Evolutionary conservation across 2,113 vertebrate species (phyloP), one percentile per base, ranked within the genome.

Genomic region (Heterotilapia buettikoferi): DNA sequence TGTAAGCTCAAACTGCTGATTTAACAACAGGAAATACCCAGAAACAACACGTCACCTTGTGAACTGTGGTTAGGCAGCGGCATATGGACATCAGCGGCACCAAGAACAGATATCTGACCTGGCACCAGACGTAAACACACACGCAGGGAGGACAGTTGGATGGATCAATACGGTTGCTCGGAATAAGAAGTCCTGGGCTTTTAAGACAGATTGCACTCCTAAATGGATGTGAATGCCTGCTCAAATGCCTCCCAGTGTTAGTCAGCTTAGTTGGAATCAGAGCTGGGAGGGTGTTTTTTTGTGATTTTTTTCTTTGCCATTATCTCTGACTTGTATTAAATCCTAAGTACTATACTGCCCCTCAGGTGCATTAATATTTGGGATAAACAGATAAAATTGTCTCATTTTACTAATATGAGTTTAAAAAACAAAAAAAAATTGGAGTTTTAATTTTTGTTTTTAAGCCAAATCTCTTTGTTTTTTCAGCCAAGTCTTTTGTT

Each of bases 171-270:
- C 29, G 36, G 89, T 84, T 87, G 54, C 85, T 82, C 6, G n/a
- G 90, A 94, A 94, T 91, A 91, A 93, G 89, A 92, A 87, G 83
- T 43, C 87, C 85, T 12, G 54, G 84, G 86, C 90, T 93, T 90
- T 80, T 90, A 90, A 93, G 92, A 95, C 88, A 93, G 90, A 95
- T 93, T 92, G 91, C 80, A 63, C 91, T 90, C 81, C 61, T 92
- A 94, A 96, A 92, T 93, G 92, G 91, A 95, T 90, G 87, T 90
- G 92, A 94, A 87, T 16, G 84, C 87, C 82, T 86, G 84, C 90
- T 86, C 88, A 89, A 54, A 93, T 88, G 82, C 83, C 90, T 91
- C 83, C 59, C 54, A 86, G 87, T 84, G 87, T 88, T 89, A 90
- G 91, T 88, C 86, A 86, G 89, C 76, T 82, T 83, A 56, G 79